Evolutionary conservation across 2,797 vertebrate genomes (phyloP).

Genomic region (Limosa lapponica): DNA sequence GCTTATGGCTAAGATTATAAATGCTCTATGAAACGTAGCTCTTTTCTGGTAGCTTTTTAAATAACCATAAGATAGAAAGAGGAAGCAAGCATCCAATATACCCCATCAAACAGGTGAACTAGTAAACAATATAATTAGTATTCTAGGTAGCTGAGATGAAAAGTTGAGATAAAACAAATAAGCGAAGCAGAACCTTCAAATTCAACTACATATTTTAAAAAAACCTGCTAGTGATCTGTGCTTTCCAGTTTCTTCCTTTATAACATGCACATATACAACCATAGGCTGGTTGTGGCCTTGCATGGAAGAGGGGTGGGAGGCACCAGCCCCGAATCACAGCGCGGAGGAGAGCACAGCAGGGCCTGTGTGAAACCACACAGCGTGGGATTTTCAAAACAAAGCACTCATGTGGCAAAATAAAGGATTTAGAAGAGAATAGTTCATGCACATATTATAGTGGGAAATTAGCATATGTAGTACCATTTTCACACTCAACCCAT

Average conservation of each 20-base stretch:
- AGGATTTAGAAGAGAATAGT: constrained; percentile 20
- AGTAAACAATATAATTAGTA: not conserved
- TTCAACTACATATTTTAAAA: not conserved
- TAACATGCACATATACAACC: not conserved
- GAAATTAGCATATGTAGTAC: constrained; percentile 63
- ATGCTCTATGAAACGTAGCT: not conserved
- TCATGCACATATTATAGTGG: constrained; percentile 27
- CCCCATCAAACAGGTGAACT: not conserved
- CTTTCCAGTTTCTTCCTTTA: not conserved
- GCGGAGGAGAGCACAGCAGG: not conserved
- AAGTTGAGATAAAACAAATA: not conserved
- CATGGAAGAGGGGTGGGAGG: not conserved
- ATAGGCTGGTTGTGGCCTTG: not conserved
- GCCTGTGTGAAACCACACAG: constrained; percentile 16
- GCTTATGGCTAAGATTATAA: not conserved
- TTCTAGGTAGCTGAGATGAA: not conserved
- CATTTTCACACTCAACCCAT: constrained; percentile 19
- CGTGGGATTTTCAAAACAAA: constrained; percentile 57
- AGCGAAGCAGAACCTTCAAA: not conserved
- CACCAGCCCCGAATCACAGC: not conserved
- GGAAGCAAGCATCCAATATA: not conserved
- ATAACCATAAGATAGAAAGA: not conserved
- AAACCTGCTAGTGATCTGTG: not conserved
- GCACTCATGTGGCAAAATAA: constrained; percentile 55
- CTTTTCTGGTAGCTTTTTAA: not conserved